These are phyloP conservation scores for Ctenochaetus hawaiiensis DNA, from an alignment of 2,797 vertebrate species.

Conservation along the genomic window DNA sequence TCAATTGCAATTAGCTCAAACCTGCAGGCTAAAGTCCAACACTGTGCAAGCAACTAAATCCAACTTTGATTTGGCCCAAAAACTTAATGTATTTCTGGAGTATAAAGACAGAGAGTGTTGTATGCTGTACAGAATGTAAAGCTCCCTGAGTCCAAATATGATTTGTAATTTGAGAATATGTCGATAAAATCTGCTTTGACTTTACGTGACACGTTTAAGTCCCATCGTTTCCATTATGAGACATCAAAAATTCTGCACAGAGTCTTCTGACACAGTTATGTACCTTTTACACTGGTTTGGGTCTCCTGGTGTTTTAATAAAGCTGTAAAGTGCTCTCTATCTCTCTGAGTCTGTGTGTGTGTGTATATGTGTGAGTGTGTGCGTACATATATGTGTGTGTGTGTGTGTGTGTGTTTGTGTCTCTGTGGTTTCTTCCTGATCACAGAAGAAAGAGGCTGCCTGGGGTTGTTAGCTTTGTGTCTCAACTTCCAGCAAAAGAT, in stretches of 20 bases:
- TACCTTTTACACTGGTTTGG: slow-evolving; percentile 7
- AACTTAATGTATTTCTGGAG: too few species aligned
- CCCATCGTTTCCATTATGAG: slow-evolving; percentile 3
- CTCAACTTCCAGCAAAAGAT: slow-evolving; percentile 49
- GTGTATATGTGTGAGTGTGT: not conserved
- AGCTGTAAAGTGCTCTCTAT: slow-evolving; percentile 18
- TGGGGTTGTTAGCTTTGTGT: slow-evolving; percentile 44
- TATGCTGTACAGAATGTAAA: too few species aligned
- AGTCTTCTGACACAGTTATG: not conserved
- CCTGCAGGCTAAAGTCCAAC: not conserved
- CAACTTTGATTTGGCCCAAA: not conserved
- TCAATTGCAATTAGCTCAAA: not conserved
- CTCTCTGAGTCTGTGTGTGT: not conserved
- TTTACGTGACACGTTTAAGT: not conserved
- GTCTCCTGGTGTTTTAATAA: slow-evolving; percentile 10
- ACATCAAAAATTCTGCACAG: not conserved
- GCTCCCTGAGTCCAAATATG: too few species aligned
- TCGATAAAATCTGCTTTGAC: too few species aligned
- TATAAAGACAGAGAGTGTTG: too few species aligned
- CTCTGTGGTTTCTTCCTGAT: slow-evolving; percentile 39
- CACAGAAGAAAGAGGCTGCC: slow-evolving; percentile 50
- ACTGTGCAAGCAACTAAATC: not conserved
- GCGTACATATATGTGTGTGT: not conserved
- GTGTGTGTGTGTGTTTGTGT: slow-evolving; percentile 1
- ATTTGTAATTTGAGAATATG: too few species aligned